Base-by-base conservation (phyloP, 2,113 vertebrate species). In the Passerina amoena region DNA sequence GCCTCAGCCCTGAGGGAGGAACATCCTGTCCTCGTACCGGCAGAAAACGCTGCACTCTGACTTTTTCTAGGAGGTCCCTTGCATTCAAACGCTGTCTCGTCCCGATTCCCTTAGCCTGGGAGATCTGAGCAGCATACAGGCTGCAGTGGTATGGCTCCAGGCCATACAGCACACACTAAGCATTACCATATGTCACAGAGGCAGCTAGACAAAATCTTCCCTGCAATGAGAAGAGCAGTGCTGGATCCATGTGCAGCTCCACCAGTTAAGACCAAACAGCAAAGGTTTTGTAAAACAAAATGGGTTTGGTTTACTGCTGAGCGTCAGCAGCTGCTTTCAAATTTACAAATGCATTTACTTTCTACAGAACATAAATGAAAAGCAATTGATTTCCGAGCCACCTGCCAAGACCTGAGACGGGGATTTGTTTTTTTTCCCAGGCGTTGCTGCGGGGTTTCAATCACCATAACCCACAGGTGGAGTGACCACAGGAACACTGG, bases 171-270 rank as follows among this genome's bases (percentile, higher is more conserved):
- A 76, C 90, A 70, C 86, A 72, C 93, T 97, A 97, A 97, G 94
- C 90, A 86, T 90, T 96, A 96, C 96, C 96, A 97, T 94, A 97
- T 96, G 96, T 97, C 92, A 95, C 90, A 83, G 92, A 96, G 88
- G 90, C 93, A 96, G 88, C 79, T 86, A 93, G 93, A 90, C 85
- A 95, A 95, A 96, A 90, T 81, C 93, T 44, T 93, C 90, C 85
- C 95, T 57, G 88, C 89, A 88, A 94, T 23, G 57, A 1, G 2
- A 85, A 96, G 93, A 87, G 87, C 31, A 92, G 86, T 1, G 35
- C 85, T 94, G 86, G 79, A 92, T 88, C 56, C 72, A n/a, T 9
- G 23, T 20, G 7, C 84, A 72, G 17, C 85, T 88, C 91, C 3
- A 0, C 90, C 20, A 77, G 68, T 38, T 70, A 81, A 96, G 88